These are phyloP conservation scores for Seira musarum DNA, from an alignment of 2,888 invertebrate genomes.

Conservation along the genomic window DNA sequence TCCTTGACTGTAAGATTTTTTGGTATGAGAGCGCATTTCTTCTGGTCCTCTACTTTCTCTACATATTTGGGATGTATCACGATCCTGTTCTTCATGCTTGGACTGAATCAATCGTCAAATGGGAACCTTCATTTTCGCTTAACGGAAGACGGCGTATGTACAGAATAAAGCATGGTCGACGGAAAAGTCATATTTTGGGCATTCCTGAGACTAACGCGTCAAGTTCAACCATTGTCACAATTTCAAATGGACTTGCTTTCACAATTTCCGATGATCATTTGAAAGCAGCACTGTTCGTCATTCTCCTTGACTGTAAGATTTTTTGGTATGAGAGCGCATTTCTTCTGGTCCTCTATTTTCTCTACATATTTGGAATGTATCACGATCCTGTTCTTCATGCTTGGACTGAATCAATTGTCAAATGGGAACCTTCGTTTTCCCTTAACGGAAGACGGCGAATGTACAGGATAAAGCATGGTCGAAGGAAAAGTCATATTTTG, in stretches of 20 bases:
- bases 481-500: constrained; percentile 21
- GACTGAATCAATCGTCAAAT: constrained; percentile 6
- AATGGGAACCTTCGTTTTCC: constrained; percentile 30
- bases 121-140: constrained; percentile 28
- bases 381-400: constrained; percentile 69
- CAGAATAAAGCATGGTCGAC: not conserved
- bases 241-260: constrained; percentile 26
- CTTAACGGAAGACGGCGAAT: constrained; percentile 17
- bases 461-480: constrained; percentile 15
- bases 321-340: constrained; percentile 73
- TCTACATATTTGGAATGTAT: constrained; percentile 72
- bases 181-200: constrained; percentile 26
- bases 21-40: constrained; percentile 73
- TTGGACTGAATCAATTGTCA: constrained; percentile 11
- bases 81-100: constrained; percentile 61
- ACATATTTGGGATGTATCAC: constrained; percentile 70
- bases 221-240: constrained; percentile 42
- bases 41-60: constrained; percentile 71
- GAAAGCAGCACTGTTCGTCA: constrained; percentile 71
- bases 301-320: constrained; percentile 72
- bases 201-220: constrained; percentile 18
- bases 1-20: constrained; percentile 72
- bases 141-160: constrained; percentile 28
- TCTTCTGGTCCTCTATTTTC: constrained; percentile 71
- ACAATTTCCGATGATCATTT: constrained; percentile 20